Evolutionary conservation across 2,888 invertebrate species (phyloP), one percentile per base, ranked within the genome.

Genomic region (Netelia inedita): DNA sequence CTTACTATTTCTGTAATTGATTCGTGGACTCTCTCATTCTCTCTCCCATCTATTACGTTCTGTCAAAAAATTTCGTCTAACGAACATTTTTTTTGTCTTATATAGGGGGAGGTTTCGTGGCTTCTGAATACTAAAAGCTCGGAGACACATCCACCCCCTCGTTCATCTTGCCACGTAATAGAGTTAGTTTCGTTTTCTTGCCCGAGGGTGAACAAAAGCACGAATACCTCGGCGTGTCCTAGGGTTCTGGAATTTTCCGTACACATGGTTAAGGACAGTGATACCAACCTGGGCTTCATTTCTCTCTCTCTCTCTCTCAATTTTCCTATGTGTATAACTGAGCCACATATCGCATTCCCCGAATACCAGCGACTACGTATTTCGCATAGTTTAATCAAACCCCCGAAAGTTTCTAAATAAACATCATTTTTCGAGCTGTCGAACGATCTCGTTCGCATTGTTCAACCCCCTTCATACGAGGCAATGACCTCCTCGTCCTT

Each of bases 201-300:
- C 23, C n/a, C 23, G 23, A 23, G 57, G 53, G 28, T 28, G 28
- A 59, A 72, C 57, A 72, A 59, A 6, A 65, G 35, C 21, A 23
- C 2, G 11, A 23, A 61, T 14, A 21, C 35, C 16, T 21, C 28
- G 28, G 28, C 16, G 35, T 55, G 28, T 57, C n/a, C 53, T 28
- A 50, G 61, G 55, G 53, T 35, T 53, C 23, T 43, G 80, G 76
- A 84, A 84, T 84, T 80, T 84, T 46, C 55, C 76, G 65, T 65
- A 43, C 72, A 76, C 66, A 41, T 53, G 68, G 46, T 35, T 46
- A 43, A 43, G 21, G 63, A 59, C 75, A 76, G 80, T 76, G 80
- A 65, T 80, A 76, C 35, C 50, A 14, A 61, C 43, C 28, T 59
- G 43, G 46, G 28, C 63, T 55, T 61, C 9, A 2, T 16, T 21